Evolutionary conservation across 2,113 vertebrate species (phyloP).

Genomic region (Tetraodon nigroviridis): DNA sequence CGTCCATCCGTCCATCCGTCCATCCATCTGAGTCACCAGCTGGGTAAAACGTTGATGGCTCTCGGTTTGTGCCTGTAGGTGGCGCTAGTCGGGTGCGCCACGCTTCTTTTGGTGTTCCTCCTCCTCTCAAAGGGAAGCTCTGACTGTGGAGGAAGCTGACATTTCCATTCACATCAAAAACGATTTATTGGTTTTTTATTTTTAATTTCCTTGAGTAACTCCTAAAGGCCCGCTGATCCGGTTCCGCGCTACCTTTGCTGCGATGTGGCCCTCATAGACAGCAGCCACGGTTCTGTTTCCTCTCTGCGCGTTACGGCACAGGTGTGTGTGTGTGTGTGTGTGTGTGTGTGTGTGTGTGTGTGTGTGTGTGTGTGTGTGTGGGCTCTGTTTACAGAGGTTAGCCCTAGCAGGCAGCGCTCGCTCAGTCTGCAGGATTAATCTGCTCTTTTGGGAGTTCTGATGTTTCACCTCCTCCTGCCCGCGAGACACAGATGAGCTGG

Average conservation of each 20-base stretch:
- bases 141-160: no score
- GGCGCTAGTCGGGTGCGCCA: conserved; percentile 70
- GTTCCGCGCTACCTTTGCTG: no score
- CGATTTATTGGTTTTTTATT: not conserved
- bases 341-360: no score
- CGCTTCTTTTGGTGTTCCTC: not conserved
- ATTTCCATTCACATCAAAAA: no score
- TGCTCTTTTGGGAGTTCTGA: conserved; percentile 52
- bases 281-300: no score
- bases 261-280: no score
- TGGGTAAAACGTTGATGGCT: conserved; percentile 25
- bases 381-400: conserved; percentile 50
- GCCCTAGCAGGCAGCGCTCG: conserved; percentile 22
- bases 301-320: no score
- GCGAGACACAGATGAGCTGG: conserved; percentile 54
- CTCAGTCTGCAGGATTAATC: conserved; percentile 62
- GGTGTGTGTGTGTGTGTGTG: no score
- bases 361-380: conserved; percentile 10
- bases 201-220: no score
- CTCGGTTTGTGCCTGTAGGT: conserved; percentile 71
- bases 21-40: conserved; percentile 54
- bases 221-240: no score
- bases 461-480: conserved; percentile 29
- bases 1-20: no score
- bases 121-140: not conserved